Evolutionary conservation across 2,113 vertebrate species (phyloP), one percentile per base, ranked within the genome.

Genomic region (Hippoglossus stenolepis): DNA sequence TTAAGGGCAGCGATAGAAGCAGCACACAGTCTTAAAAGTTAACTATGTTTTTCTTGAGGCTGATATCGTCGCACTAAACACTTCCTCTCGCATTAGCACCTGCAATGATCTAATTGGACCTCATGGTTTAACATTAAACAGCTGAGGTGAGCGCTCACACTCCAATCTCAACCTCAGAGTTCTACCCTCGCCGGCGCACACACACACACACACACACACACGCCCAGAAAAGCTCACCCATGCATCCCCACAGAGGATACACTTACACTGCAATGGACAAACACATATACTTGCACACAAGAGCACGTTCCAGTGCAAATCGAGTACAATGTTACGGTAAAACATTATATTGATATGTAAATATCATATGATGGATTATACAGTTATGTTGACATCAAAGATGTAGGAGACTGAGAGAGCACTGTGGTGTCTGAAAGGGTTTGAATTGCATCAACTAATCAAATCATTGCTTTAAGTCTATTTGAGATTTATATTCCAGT

Each of bases 111-210:
- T 83, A 87, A 90, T 76, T 85, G 65, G 76, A 56, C 69, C 68
- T 77, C 64, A 40, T 18, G 57, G 53, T 24, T 60, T 74, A 79
- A 76, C 53, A 86, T 75, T 82, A 86, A 90, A 83, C 59, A 86
- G 70, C 79, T 9, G 56, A 61, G 75, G 56, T 70, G 70, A 71
- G 24, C 12, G 3, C 65, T 73, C 65, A 74, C 31, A 24, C 64
- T 49, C 26, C 40, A 54, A 3, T 6, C 20, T 31, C 49, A 18
- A 49, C 47, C 47, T 49, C 47, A 49, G 14, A 40, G 13, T 49
- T 49, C 47, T 18, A 14, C 38, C 45, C 49, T 38, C 13, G 6
- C 21, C 45, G 28, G 28, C 28, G 0, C 28, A 13, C 28, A 28
- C 28, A 28, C 28, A 28, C 28, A 28, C 28, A 31, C 28, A 31